These are phyloP conservation scores for Ctenochaetus hawaiiensis DNA, from an alignment of 2,797 vertebrate genomes.

Conservation along the genomic window DNA sequence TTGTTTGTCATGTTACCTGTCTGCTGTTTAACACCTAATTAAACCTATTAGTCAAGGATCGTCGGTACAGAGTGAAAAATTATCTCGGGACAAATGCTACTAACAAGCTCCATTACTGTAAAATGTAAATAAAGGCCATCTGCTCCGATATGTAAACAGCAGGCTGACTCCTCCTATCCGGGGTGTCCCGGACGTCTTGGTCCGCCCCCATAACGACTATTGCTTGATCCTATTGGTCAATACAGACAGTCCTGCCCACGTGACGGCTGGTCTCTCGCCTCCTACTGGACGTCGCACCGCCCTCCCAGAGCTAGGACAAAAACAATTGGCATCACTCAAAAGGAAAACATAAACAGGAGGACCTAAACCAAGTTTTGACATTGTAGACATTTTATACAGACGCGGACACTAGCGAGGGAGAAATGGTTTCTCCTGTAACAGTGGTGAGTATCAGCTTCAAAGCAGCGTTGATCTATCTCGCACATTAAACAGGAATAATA, in stretches of 20 bases:
- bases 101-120: slow-evolving; percentile 25
- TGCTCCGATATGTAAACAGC: slow-evolving; percentile 79
- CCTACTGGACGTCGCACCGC: slow-evolving; percentile 71
- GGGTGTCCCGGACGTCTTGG: slow-evolving; percentile 25
- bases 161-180: slow-evolving; percentile 59
- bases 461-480: not conserved
- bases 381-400: not conserved
- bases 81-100: not conserved
- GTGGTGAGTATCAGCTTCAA: slow-evolving; percentile 80
- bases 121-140: slow-evolving; percentile 84
- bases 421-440: slow-evolving; percentile 88
- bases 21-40: not conserved
- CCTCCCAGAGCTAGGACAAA: slow-evolving; percentile 80
- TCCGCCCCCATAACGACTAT: slow-evolving; percentile 25
- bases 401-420: slow-evolving; percentile 33
- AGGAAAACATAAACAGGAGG: slow-evolving; percentile 43
- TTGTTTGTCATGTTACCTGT: not conserved
- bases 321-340: slow-evolving; percentile 81
- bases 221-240: slow-evolving; percentile 69
- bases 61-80: not conserved
- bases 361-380: not conserved
- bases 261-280: slow-evolving; percentile 33
- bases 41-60: not conserved
- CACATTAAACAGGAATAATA: not conserved
- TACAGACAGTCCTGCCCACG: slow-evolving; percentile 20